Conservation (phyloP, 2,113 vertebrate species). For the Dipodomys spectabilis region DNA sequence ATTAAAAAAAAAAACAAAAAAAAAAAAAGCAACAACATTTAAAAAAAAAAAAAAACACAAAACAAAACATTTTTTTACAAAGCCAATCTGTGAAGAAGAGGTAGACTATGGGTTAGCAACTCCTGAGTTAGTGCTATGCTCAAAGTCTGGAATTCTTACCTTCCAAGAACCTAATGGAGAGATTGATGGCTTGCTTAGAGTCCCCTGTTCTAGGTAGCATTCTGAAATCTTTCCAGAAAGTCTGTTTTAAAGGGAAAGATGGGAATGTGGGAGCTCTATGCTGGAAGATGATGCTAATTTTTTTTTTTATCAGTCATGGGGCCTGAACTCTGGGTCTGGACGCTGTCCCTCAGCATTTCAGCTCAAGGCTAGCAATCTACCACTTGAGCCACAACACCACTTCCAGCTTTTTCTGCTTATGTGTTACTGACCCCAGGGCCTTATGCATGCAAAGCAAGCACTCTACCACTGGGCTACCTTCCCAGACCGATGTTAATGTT, state of each 20-base stretch:
- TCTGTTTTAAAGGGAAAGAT: slow-evolving; percentile 21
- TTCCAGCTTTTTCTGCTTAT: too few species aligned
- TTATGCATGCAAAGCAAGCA: too few species aligned
- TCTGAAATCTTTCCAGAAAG: slow-evolving; percentile 7
- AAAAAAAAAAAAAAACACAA: too few species aligned
- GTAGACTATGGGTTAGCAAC: not conserved
- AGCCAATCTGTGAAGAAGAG: not conserved
- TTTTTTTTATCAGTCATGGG: not conserved
- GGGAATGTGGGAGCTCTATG: not conserved
- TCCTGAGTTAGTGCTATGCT: not conserved
- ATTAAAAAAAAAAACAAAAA: too few species aligned
- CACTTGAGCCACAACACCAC: too few species aligned
- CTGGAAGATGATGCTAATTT: not conserved
- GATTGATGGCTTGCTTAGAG: not conserved
- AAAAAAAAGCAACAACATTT: too few species aligned
- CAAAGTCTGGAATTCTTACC: not conserved
- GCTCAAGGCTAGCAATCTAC: too few species aligned
- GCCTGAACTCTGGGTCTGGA: too few species aligned
- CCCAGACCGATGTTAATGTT: not conserved
- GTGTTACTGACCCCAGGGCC: too few species aligned
- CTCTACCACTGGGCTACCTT: too few species aligned
- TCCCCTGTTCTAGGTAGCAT: slow-evolving; percentile 30
- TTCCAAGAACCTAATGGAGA: not conserved
- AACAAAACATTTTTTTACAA: slow-evolving; percentile 44
- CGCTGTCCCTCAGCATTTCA: too few species aligned